Evolutionary conservation across 2,113 vertebrate genomes (phyloP), one percentile per base, ranked within the genome.

Genomic region (Phyllostomus discolor): DNA sequence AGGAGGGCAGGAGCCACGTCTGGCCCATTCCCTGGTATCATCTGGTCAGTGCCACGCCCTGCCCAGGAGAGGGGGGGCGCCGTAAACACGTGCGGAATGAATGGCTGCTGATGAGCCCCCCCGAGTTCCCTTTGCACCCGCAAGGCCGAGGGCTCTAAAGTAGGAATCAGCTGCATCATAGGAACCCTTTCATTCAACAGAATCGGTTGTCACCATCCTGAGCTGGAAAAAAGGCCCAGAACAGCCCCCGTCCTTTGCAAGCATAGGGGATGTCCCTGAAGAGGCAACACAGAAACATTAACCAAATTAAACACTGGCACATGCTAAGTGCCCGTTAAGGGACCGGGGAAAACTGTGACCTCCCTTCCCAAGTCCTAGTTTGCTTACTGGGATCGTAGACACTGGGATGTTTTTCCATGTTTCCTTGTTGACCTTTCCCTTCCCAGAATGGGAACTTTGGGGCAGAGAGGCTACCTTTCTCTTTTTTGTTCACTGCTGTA

Each of bases 1-100:
- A 7, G 10, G 10, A 66, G 10, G 52, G 26, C 76, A 80, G 41
- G 57, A 59, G 10, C 54, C 69, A 12, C 26, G 9, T 20, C 35
- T 35, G 66, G 5, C 62, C 48, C 0, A 4, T 46, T 79, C 35
- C 22, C n/a, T 31, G 16, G 69, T 0, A 31, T 57, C 52, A 26
- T 57, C 46, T 20, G 10, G 0, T 41, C n/a, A 2, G 38, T 1
- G 35, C 19, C 16, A 16, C 16, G 3, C 10, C 38, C 35, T 26
- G 26, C 75, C 41, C 50, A 8, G 48, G 46, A 81, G 57, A 12
- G 0, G 0, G 50, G 67, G 67, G 43, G 10, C 20, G 1, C 9
- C 22, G 10, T 10, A 10, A 4, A 28, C 1, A 20, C 14, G 4
- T 20, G 22, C 4, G 31, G 52, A 28, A 28, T 5, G 12, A 1